Conservation (phyloP, 2,113 vertebrate genomes). For the Meriones unguiculatus region DNA sequence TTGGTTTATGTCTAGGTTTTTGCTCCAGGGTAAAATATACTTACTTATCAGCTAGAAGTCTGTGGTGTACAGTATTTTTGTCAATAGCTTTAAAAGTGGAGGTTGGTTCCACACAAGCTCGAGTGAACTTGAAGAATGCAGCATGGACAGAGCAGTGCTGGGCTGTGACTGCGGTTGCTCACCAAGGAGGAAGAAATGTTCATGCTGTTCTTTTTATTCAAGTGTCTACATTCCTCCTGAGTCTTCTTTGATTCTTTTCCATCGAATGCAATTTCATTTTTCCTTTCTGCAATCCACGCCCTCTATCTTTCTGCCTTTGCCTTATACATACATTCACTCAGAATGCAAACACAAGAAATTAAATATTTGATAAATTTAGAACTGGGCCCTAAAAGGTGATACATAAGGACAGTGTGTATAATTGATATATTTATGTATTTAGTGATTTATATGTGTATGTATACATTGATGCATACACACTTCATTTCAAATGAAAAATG, state of each 20-base stretch:
- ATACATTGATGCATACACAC: too few species aligned
- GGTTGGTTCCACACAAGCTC: not conserved
- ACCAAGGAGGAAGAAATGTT: not conserved
- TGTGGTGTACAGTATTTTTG: slow-evolving; percentile 16
- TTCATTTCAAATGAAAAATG: not conserved
- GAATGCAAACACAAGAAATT: not conserved
- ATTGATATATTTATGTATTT: not conserved
- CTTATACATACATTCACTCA: not conserved
- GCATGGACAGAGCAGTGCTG: not conserved
- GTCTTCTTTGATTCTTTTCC: not conserved
- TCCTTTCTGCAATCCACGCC: not conserved
- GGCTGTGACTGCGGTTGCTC: not conserved
- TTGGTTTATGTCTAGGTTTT: slow-evolving; percentile 51
- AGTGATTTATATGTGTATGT: not conserved
- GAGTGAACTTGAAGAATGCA: not conserved
- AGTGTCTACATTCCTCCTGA: not conserved
- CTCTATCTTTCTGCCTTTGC: not conserved
- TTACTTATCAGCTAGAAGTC: slow-evolving; percentile 15
- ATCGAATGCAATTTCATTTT: not conserved
- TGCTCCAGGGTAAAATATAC: slow-evolving; percentile 16
- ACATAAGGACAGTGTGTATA: not conserved
- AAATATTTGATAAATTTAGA: not conserved
- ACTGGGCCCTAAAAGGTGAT: not conserved
- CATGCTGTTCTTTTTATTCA: not conserved
- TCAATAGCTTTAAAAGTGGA: not conserved